phyloP scores from a whole-genome alignment of 2,888 invertebrate genomes.

The Gisinianus flammeolus region DNA sequence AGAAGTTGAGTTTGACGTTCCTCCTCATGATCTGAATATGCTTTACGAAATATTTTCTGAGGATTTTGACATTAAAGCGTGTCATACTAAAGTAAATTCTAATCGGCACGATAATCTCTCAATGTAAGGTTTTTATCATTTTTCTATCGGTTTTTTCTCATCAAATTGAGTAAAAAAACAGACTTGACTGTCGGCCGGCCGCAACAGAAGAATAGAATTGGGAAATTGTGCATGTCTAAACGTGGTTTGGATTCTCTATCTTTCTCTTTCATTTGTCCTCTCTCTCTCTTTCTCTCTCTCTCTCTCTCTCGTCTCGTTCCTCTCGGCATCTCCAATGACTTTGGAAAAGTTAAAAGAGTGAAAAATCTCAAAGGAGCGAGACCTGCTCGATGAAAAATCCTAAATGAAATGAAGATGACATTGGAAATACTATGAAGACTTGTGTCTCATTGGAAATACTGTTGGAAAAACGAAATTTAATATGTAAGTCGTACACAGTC shows the following conservation, averaged over 20 bases:
- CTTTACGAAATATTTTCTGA: not conserved
- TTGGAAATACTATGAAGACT: not conserved
- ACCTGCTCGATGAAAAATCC: conserved; percentile 19
- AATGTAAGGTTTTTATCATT: conserved; percentile 37
- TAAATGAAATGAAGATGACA: conserved; percentile 16
- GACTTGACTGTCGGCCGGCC: not conserved
- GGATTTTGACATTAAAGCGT: conserved; percentile 19
- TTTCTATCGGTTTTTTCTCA: conserved; percentile 32
- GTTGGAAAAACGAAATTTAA: not conserved
- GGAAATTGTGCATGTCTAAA: conserved; percentile 39
- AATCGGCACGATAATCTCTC: conserved; percentile 41
- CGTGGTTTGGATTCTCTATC: conserved; percentile 12
- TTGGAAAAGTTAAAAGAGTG: conserved; percentile 7
- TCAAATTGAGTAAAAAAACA: conserved; percentile 7
- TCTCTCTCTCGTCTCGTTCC: not conserved
- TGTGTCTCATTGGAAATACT: not conserved
- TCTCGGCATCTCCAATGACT: not conserved
- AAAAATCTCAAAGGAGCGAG: not conserved
- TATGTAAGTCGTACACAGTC: not conserved
- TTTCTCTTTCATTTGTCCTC: not conserved
- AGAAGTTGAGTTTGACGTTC: no score
- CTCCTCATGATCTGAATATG: no score
- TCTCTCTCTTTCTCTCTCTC: not conserved
- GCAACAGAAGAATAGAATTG: conserved; percentile 3
- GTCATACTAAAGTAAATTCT: conserved; percentile 13